Percentiles rank a stretch among this genome's conserved stretches.
Evolutionary conservation across 2,888 invertebrate species (phyloP).

Genomic region (Scrobipalpa atriplicella): DNA sequence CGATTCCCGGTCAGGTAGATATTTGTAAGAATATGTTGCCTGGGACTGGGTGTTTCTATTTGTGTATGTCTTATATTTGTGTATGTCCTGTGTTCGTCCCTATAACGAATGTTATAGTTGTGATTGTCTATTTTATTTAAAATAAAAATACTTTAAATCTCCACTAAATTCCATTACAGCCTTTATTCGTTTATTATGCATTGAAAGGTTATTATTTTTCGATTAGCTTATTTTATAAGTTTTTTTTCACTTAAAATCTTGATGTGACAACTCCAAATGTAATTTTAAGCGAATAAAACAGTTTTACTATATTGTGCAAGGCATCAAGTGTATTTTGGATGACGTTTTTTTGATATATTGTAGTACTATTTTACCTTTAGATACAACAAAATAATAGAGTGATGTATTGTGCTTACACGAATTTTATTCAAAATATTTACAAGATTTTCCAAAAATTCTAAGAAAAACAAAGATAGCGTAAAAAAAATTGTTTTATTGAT

Average conservation of each 20-base stretch:
- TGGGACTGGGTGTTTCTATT: too few species aligned
- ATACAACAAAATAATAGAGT: slow-evolving; percentile 62
- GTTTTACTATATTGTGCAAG: slow-evolving; percentile 52
- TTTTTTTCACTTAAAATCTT: slow-evolving; percentile 49
- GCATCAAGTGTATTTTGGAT: slow-evolving; percentile 36
- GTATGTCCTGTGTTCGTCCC: too few species aligned
- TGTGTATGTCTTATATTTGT: too few species aligned
- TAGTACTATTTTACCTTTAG: slow-evolving; percentile 48
- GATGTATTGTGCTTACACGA: slow-evolving; percentile 47
- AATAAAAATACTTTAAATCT: too few species aligned
- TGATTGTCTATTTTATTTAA: too few species aligned
- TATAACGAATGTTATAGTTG: too few species aligned
- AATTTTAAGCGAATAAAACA: slow-evolving; percentile 69
- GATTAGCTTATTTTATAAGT: slow-evolving; percentile 48
- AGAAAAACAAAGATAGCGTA: neutral
- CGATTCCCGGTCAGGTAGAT: too few species aligned
- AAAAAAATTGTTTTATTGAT: neutral
- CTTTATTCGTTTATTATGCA: neutral
- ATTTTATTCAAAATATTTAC: slow-evolving; percentile 32
- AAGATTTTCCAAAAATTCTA: neutral
- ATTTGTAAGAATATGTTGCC: too few species aligned
- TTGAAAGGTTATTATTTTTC: slow-evolving; percentile 32
- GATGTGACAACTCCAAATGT: slow-evolving; percentile 47
- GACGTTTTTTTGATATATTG: slow-evolving; percentile 53
- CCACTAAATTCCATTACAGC: neutral